Percentiles rank a stretch among this genome's conserved stretches.
Conservation (phyloP, 23 tunicate genomes). For the Oikopleura vanhoeffeni region DNA sequence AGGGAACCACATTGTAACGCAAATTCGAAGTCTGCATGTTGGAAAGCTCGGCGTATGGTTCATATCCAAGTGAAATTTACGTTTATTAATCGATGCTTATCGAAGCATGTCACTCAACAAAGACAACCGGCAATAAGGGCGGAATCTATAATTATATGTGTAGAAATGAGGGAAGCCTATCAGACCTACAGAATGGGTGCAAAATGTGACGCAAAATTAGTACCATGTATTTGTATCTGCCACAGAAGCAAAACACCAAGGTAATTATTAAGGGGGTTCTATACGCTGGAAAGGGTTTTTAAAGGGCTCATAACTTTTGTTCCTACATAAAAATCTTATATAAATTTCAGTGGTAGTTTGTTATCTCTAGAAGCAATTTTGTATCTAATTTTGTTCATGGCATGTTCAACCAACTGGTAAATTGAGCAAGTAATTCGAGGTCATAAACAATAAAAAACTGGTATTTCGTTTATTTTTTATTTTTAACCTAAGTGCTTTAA, state of each 20-base stretch:
- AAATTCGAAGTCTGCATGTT: background rate
- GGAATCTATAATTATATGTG: background rate
- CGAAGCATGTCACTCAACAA: background rate
- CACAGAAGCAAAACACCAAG: background rate
- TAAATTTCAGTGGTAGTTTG: too few relatives aligned
- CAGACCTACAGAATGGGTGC: background rate
- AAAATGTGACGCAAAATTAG: background rate
- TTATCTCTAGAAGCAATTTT: too few relatives aligned
- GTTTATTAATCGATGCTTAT: background rate
- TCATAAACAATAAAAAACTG: too few relatives aligned
- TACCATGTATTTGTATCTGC: background rate
- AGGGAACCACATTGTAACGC: background rate
- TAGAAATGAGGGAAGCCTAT: background rate
- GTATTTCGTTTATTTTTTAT: too few relatives aligned
- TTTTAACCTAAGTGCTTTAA: too few relatives aligned
- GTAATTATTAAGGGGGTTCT: too few relatives aligned
- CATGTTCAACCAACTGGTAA: too few relatives aligned
- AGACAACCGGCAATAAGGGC: background rate
- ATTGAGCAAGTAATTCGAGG: too few relatives aligned
- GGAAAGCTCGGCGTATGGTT: background rate
- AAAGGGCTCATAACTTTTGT: too few relatives aligned
- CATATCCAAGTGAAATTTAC: background rate
- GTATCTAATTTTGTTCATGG: too few relatives aligned
- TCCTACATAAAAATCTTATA: too few relatives aligned
- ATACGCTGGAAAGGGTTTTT: too few relatives aligned